These are phyloP conservation scores for Lepidotrigona ventralis DNA, from an alignment of 1,140 invertebrate genomes.

Conservation along the genomic window DNA sequence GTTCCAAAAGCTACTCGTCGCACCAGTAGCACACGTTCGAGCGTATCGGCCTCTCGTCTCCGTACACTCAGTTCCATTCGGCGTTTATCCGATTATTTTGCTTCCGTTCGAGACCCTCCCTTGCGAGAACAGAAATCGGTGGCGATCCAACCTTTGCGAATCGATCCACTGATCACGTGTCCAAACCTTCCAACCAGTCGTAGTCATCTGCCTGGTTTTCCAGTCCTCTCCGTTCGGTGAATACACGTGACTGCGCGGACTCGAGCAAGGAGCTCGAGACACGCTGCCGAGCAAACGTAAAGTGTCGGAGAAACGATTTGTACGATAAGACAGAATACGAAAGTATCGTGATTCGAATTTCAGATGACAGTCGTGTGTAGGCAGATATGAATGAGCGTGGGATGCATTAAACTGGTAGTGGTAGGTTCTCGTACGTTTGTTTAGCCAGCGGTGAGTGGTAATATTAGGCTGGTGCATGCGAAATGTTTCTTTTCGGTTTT, in stretches of 20 bases:
- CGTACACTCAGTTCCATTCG: constrained; percentile 44
- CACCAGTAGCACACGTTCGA: constrained; percentile 57
- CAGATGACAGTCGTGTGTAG: neutral
- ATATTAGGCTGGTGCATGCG: neutral
- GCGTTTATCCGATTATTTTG: neutral
- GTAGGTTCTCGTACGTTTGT: constrained; percentile 11
- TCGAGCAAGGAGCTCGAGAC: neutral
- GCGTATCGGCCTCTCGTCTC: constrained; percentile 47
- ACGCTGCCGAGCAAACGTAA: neutral
- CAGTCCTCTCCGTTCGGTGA: too few species aligned
- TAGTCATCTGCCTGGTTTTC: neutral
- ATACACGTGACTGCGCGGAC: constrained; percentile 7
- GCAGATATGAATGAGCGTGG: constrained; percentile 13
- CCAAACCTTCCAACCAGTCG: neutral
- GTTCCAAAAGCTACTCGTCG: constrained; percentile 74
- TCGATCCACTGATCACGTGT: neutral
- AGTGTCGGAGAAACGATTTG: neutral
- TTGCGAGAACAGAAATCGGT: neutral
- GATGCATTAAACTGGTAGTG: constrained; percentile 16
- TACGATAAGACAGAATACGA: too few species aligned
- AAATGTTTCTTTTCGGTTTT: neutral
- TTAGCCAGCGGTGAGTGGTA: neutral
- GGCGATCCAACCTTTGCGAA: neutral
- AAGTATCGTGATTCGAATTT: neutral
- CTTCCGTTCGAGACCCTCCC: neutral